Evolutionary conservation across 2,113 vertebrate genomes (phyloP).

Genomic region (Engystomops pustulosus): DNA sequence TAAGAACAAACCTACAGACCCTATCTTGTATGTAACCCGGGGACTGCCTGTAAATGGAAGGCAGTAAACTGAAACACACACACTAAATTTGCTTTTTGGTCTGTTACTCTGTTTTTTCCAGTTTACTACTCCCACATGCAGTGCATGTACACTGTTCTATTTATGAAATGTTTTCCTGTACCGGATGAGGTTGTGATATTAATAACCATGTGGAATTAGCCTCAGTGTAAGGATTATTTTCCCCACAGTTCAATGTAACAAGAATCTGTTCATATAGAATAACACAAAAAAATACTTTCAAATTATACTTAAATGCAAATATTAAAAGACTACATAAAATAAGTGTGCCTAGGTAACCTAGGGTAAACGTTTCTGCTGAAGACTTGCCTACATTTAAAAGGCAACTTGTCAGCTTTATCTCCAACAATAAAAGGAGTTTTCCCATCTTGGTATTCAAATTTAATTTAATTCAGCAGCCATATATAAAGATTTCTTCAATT

Average conservation of each 20-base stretch:
- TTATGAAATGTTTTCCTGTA: conserved; percentile 35
- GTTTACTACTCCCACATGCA: conserved; percentile 26
- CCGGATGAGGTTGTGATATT: conserved; percentile 43
- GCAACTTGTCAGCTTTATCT: too few species aligned
- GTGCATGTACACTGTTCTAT: conserved; percentile 35
- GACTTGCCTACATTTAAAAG: too few species aligned
- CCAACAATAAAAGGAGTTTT: too few species aligned
- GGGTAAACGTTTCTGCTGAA: not conserved
- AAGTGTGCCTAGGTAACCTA: not conserved
- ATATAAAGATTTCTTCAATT: too few species aligned
- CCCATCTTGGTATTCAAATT: too few species aligned
- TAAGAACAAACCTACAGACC: too few species aligned
- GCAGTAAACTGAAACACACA: too few species aligned
- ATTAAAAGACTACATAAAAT: not conserved
- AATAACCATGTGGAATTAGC: conserved; percentile 29
- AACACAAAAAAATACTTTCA: too few species aligned
- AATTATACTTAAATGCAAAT: not conserved
- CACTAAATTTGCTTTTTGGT: not conserved
- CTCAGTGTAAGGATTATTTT: conserved; percentile 8
- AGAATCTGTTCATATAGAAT: not conserved
- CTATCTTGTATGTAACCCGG: too few species aligned
- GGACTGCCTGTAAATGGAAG: too few species aligned
- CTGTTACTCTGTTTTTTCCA: conserved; percentile 12
- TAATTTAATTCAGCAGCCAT: too few species aligned
- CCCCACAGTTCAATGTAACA: not conserved